Evolutionary conservation across 2,888 invertebrate genomes (phyloP).

Genomic region (Axea sp.): DNA sequence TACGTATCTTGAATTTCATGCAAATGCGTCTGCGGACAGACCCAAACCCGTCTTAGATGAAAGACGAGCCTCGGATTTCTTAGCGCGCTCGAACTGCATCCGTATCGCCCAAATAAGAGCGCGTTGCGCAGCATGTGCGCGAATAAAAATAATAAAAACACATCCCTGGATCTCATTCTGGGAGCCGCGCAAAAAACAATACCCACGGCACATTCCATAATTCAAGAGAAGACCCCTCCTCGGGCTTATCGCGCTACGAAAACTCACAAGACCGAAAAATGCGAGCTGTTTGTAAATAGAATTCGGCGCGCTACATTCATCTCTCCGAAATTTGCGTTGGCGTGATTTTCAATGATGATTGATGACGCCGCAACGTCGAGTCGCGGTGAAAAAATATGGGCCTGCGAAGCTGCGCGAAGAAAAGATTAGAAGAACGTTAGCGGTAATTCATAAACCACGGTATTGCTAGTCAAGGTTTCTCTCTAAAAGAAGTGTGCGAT

Average conservation of each 20-base stretch:
- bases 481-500: constrained; percentile 3
- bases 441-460: not conserved
- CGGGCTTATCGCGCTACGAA: no score
- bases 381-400: not conserved
- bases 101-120: constrained; percentile 26
- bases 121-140: constrained; percentile 42
- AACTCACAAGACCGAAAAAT: no score
- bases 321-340: not conserved
- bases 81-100: no score
- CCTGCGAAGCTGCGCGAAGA: not conserved
- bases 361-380: constrained; percentile 6
- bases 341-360: constrained; percentile 8
- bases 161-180: constrained; percentile 8
- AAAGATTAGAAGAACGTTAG: constrained; percentile 6
- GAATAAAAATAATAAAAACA: constrained; percentile 36
- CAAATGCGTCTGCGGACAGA: no score
- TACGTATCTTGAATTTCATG: no score
- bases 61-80: no score
- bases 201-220: constrained; percentile 14
- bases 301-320: no score
- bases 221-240: not conserved
- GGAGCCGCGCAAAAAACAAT: constrained; percentile 24
- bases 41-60: no score
- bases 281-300: no score
- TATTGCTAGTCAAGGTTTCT: constrained; percentile 40